phyloP scores from a whole-genome alignment of 2,888 invertebrate genomes.

The Rhopalosiphum nymphaeae region DNA sequence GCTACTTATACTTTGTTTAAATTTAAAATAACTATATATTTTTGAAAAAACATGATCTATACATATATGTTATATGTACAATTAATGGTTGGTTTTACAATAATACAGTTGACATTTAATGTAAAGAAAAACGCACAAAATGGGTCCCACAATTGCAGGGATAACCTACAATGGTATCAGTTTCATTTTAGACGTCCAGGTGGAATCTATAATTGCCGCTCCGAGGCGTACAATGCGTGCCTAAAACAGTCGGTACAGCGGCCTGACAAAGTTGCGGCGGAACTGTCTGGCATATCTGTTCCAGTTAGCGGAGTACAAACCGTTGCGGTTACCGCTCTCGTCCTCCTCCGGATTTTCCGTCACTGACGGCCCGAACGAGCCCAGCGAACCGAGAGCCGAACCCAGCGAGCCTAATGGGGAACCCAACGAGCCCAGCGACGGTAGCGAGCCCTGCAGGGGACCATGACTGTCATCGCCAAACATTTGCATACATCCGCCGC shows the following conservation, averaged over 20 bases:
- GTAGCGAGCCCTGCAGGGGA: neutral
- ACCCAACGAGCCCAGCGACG: neutral
- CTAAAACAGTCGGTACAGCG: conserved; percentile 49
- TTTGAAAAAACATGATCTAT: neutral
- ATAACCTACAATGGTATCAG: neutral
- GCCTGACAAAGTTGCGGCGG: conserved; percentile 47
- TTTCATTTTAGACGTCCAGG: neutral
- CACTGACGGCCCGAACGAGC: neutral
- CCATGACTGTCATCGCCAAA: conserved; percentile 13
- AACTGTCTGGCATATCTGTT: conserved; percentile 52
- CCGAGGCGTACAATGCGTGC: neutral
- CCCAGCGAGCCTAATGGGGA: neutral
- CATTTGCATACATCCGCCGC: conserved; percentile 44
- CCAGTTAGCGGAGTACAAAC: conserved; percentile 22
- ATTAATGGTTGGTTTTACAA: neutral
- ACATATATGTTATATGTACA: neutral
- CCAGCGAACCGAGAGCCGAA: neutral
- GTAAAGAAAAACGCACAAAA: neutral
- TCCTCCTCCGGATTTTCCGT: neutral
- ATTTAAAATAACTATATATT: neutral
- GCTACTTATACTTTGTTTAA: neutral
- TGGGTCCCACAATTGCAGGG: neutral
- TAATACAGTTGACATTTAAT: neutral
- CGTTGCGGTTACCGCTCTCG: neutral
- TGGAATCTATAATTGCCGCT: neutral